Evolutionary conservation across 37 sponge, comb jelly and placozoan species (phyloP).

Genomic region (Ephydatia muelleri): DNA sequence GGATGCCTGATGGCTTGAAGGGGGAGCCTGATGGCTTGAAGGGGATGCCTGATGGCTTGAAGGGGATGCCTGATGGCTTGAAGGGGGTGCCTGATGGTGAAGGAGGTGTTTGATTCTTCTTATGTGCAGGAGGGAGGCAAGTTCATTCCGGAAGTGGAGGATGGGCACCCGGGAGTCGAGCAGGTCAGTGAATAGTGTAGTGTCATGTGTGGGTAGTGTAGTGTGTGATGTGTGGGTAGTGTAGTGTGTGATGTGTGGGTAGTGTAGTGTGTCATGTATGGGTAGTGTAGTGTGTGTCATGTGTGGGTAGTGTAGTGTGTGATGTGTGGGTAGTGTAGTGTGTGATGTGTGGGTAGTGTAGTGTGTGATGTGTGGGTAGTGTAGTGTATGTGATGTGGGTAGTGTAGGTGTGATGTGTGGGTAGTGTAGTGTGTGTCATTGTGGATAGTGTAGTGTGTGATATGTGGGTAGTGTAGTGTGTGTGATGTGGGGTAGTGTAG

Average conservation of each 20-base stretch:
- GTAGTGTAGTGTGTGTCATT: not conserved
- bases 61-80: not conserved
- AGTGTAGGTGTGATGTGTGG: too few relatives aligned
- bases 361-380: constrained; percentile 2
- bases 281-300: constrained; percentile 11
- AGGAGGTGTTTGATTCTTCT: not conserved
- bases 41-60: not conserved
- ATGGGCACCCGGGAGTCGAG: not conserved
- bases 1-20: too few relatives aligned
- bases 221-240: too few relatives aligned
- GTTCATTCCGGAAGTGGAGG: constrained; percentile 75
- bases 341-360: constrained; percentile 8
- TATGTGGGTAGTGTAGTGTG: not conserved
- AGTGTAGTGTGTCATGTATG: too few relatives aligned
- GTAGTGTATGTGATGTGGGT: not conserved
- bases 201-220: constrained; percentile 2
- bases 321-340: constrained; percentile 3
- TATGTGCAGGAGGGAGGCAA: constrained; percentile 64
- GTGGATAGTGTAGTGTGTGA: not conserved
- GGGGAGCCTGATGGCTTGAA: too few relatives aligned
- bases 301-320: not conserved
- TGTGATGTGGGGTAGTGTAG: not conserved
- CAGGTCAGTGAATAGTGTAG: not conserved
- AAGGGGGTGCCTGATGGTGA: not conserved
- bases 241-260: too few relatives aligned